Conservation (phyloP, 2,888 invertebrate genomes). For the Gibbula magus region DNA sequence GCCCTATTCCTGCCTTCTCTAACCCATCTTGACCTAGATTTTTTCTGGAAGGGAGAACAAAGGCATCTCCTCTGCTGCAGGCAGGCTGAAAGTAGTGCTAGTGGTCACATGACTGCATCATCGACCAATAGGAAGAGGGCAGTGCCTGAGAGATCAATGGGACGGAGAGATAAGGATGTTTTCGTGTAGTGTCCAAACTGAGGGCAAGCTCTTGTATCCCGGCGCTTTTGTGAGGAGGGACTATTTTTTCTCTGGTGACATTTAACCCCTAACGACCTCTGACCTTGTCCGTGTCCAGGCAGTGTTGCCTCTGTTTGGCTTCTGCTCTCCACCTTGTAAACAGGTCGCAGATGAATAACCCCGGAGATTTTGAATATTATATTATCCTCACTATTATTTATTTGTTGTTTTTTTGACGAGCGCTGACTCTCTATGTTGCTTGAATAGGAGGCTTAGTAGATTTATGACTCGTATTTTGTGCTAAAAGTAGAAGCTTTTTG, state of each 20-base stretch:
- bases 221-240: neutral
- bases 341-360: no score
- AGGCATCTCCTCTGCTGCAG: neutral
- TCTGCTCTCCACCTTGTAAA: no score
- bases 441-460: no score
- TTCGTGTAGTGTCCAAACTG: neutral
- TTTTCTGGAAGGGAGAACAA: neutral
- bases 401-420: no score
- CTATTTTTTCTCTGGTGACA: neutral
- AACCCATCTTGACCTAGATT: conserved; percentile 1
- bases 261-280: no score
- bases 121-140: neutral
- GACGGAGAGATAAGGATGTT: neutral
- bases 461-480: no score
- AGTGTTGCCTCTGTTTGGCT: no score
- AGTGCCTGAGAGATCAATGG: neutral
- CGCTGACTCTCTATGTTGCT: no score
- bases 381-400: no score
- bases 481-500: no score
- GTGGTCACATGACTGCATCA: neutral
- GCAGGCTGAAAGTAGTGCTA: conserved; percentile 9
- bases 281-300: no score
- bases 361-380: no score
- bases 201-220: neutral
- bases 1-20: neutral